phyloP scores from a whole-genome alignment of 1,140 invertebrate genomes.

The Drosophila pallidifrons region DNA sequence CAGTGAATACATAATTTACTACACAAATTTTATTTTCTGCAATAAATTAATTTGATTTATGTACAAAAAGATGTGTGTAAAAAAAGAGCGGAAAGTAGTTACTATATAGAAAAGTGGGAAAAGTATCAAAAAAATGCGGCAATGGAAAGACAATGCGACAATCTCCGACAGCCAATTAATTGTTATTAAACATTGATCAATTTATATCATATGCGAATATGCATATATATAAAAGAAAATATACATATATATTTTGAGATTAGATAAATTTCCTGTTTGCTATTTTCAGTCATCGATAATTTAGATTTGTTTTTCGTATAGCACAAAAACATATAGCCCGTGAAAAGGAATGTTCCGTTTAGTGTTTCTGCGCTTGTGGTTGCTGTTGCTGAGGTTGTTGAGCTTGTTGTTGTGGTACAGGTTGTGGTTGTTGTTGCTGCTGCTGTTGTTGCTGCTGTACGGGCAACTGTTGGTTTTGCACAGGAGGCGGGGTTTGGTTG shows the following conservation, averaged over 20 bases:
- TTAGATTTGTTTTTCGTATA: slow-evolving; percentile 28
- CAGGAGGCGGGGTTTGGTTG: slow-evolving; percentile 2
- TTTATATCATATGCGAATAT: background rate
- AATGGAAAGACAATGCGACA: slow-evolving; percentile 24
- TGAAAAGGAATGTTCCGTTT: slow-evolving; percentile 59
- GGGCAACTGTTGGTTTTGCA: slow-evolving; percentile 40
- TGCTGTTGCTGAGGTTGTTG: slow-evolving; percentile 45
- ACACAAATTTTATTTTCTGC: slow-evolving; percentile 12
- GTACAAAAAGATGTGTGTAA: slow-evolving; percentile 29
- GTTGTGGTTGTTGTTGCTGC: background rate
- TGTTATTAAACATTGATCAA: background rate
- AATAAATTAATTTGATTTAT: slow-evolving; percentile 29
- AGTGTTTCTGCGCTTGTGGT: slow-evolving; percentile 50
- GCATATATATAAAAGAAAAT: slow-evolving; percentile 10
- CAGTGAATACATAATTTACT: background rate
- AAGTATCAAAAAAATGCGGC: slow-evolving; percentile 21
- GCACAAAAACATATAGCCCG: slow-evolving; percentile 32
- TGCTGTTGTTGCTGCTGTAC: slow-evolving; percentile 41
- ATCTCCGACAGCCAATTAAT: slow-evolving; percentile 27
- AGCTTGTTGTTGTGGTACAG: slow-evolving; percentile 34
- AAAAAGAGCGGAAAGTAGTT: background rate
- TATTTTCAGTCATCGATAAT: slow-evolving; percentile 59
- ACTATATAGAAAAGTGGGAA: slow-evolving; percentile 9
- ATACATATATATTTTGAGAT: slow-evolving; percentile 18
- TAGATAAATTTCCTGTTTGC: slow-evolving; percentile 28